Evolutionary conservation across 2,113 vertebrate genomes (phyloP).

Genomic region (Neoarius graeffei): DNA sequence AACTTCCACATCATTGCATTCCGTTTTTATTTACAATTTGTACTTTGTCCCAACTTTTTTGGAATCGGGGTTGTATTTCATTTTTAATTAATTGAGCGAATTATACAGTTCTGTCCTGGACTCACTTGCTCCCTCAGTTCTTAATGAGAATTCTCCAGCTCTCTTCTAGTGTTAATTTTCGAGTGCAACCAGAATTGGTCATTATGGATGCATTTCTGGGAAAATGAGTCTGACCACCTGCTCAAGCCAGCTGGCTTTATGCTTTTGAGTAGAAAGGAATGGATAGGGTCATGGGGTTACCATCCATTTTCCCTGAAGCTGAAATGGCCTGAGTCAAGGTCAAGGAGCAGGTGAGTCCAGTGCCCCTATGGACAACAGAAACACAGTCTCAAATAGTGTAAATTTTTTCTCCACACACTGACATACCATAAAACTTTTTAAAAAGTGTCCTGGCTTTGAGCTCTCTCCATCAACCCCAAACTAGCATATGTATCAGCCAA

Average conservation of each 20-base stretch:
- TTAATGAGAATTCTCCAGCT: background rate
- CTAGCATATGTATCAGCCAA: conserved; percentile 40
- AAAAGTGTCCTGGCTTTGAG: conserved; percentile 10
- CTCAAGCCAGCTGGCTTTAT: conserved; percentile 66
- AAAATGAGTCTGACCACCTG: conserved; percentile 72
- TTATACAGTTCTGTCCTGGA: background rate
- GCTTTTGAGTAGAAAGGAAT: conserved; percentile 64
- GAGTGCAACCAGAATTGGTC: conserved; percentile 21
- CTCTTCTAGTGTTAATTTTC: background rate
- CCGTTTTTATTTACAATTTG: too few relatives aligned
- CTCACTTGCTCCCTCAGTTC: background rate
- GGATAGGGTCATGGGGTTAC: conserved; percentile 64
- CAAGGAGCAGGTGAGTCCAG: conserved; percentile 65
- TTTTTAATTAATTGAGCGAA: too few relatives aligned
- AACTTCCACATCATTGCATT: too few relatives aligned
- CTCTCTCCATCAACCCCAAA: conserved; percentile 25
- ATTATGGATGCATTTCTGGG: conserved; percentile 55
- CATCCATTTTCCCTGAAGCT: conserved; percentile 59
- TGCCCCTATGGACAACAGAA: conserved; percentile 57
- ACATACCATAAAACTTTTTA: conserved; percentile 27
- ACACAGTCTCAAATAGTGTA: conserved; percentile 37
- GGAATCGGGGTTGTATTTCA: too few relatives aligned
- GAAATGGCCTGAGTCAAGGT: conserved; percentile 68
- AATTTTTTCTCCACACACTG: conserved; percentile 18
- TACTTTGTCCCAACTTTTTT: too few relatives aligned